Conservation (phyloP, 2,797 vertebrate species). For the Sebastes steindachneri region DNA sequence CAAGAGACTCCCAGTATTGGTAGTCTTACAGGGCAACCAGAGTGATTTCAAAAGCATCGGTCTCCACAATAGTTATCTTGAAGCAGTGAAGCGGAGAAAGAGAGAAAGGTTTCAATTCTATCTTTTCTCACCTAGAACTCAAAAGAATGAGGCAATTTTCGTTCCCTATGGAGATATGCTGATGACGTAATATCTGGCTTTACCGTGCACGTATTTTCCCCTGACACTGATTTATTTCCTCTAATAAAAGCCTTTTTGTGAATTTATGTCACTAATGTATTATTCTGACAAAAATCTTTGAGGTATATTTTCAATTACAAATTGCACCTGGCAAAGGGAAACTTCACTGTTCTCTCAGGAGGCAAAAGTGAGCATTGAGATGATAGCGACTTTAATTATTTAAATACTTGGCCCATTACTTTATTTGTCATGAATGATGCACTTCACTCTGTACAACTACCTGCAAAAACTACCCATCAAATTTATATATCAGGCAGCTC, state of each 20-base stretch:
- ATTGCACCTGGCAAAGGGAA: slow-evolving; percentile 21
- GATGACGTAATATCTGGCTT: slow-evolving; percentile 28
- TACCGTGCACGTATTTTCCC: not conserved
- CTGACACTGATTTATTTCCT: slow-evolving; percentile 50
- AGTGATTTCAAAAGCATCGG: slow-evolving; percentile 65
- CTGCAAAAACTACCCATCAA: slow-evolving; percentile 61
- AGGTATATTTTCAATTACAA: slow-evolving; percentile 51
- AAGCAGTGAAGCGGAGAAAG: slow-evolving; percentile 69
- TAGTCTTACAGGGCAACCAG: slow-evolving; percentile 62
- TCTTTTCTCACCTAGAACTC: slow-evolving; percentile 54
- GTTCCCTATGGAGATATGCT: slow-evolving; percentile 48
- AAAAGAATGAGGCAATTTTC: slow-evolving; percentile 50
- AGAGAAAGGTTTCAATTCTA: slow-evolving; percentile 63
- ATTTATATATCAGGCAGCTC: slow-evolving; percentile 65
- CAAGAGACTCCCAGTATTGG: slow-evolving; percentile 64
- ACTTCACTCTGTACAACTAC: slow-evolving; percentile 52
- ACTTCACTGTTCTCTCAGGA: slow-evolving; percentile 1
- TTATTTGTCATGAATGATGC: slow-evolving; percentile 67
- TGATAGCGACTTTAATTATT: slow-evolving; percentile 68
- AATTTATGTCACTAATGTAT: slow-evolving; percentile 37
- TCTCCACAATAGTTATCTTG: slow-evolving; percentile 71
- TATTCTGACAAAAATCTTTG: slow-evolving; percentile 39
- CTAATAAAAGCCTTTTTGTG: slow-evolving; percentile 36
- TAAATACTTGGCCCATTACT: slow-evolving; percentile 52
- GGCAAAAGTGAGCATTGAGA: slow-evolving; percentile 26